A percentile compares a stretch with the other conserved stretches of the same genome.
Evolutionary conservation across 2,888 invertebrate species (phyloP).

Genomic region (Tanytarsus gracilentus): DNA sequence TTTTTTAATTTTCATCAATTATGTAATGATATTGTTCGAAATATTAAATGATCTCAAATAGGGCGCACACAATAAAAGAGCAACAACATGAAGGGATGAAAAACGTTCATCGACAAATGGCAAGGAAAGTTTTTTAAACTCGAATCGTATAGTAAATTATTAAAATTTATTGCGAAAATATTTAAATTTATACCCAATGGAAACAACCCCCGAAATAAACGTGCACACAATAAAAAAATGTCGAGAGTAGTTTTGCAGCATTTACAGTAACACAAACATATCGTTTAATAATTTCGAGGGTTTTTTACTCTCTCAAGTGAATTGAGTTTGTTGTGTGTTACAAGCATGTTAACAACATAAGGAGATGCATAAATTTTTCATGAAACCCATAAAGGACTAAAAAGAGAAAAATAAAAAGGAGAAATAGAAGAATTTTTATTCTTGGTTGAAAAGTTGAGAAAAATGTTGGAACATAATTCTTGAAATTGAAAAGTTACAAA

Average conservation of each 20-base stretch:
- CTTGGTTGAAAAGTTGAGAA: too few species aligned
- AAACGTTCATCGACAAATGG: background rate
- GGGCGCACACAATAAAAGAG: background rate
- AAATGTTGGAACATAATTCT: too few species aligned
- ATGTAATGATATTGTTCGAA: too few species aligned
- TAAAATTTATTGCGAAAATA: conserved; percentile 26
- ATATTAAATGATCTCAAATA: conserved; percentile 5
- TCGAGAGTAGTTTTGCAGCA: background rate
- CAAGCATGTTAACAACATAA: conserved; percentile 16
- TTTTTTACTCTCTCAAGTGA: background rate
- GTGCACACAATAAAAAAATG: background rate
- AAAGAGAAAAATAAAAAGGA: background rate
- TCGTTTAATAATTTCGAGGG: conserved; percentile 20
- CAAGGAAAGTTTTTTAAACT: background rate
- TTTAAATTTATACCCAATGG: conserved; percentile 18
- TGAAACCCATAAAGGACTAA: background rate
- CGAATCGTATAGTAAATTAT: conserved; percentile 6
- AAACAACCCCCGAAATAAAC: background rate
- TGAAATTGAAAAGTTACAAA: too few species aligned
- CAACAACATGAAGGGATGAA: background rate
- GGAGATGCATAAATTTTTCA: conserved; percentile 23
- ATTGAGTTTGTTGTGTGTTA: background rate
- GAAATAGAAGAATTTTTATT: conserved; percentile 29
- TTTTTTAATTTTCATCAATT: too few species aligned
- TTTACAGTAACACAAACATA: background rate